Percentiles rank a stretch among this genome's conserved stretches.
Conservation (phyloP, 2,888 invertebrate genomes). For the Drepanosiphum platanoidis region DNA sequence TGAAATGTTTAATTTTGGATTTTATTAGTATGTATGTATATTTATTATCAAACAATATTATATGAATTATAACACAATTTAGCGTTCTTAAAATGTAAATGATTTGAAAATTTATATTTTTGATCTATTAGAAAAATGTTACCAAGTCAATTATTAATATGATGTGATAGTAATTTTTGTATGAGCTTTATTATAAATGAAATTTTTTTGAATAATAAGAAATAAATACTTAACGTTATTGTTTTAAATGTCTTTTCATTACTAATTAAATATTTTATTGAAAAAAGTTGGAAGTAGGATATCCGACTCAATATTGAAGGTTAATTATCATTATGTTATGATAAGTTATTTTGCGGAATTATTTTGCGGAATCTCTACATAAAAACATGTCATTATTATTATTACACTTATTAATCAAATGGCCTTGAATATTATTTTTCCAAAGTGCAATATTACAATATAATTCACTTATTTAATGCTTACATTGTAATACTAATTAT, state of each 20-base stretch:
- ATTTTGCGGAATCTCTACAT: constrained; percentile 19
- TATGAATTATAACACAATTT: no score
- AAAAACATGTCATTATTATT: constrained; percentile 35
- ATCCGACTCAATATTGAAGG: neutral
- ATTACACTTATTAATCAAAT: constrained; percentile 14
- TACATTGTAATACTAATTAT: neutral
- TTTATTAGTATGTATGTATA: no score
- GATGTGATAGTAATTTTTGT: no score
- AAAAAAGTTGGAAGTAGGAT: neutral
- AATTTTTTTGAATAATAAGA: neutral
- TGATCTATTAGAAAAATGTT: no score
- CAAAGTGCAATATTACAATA: neutral
- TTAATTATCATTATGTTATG: neutral
- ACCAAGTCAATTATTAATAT: no score
- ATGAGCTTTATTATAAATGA: neutral
- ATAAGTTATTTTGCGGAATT: neutral
- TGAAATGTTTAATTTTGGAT: no score
- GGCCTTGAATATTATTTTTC: constrained; percentile 50
- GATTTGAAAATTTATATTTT: no score
- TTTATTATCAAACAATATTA: no score
- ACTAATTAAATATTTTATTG: neutral
- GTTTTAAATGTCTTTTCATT: neutral
- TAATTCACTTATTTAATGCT: neutral
- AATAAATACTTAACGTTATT: neutral
- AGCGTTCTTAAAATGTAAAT: no score